These are phyloP conservation scores for Laspeyria flexula DNA, from an alignment of 2,888 invertebrate species.

Conservation along the genomic window DNA sequence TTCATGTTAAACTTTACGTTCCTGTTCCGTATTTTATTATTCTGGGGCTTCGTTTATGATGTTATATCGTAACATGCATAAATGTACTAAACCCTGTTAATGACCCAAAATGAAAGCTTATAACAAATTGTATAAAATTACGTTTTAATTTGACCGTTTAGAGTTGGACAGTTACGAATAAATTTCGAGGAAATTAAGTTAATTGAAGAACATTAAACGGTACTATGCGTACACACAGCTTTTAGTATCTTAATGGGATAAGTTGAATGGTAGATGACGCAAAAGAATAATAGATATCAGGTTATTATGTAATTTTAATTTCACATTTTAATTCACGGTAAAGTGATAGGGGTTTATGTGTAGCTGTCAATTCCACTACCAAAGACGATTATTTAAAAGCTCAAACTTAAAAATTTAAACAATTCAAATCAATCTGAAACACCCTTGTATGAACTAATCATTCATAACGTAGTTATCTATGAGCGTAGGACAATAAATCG, in stretches of 20 bases:
- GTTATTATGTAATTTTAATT: too few species aligned
- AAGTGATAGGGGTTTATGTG: too few species aligned
- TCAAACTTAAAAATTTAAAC: too few species aligned
- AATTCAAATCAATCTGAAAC: too few species aligned
- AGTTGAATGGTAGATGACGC: too few species aligned
- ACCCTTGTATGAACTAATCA: constrained; percentile 17
- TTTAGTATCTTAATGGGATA: too few species aligned
- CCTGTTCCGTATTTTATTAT: constrained; percentile 36
- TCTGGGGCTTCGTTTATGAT: constrained; percentile 13
- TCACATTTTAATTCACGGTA: too few species aligned
- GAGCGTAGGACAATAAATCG: constrained; percentile 21
- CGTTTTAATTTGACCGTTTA: constrained; percentile 18
- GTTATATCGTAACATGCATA: constrained; percentile 1
- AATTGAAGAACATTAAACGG: too few species aligned
- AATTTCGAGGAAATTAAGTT: constrained; percentile 8
- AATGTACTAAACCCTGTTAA: constrained; percentile 8
- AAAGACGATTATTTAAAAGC: too few species aligned
- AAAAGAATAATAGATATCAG: too few species aligned
- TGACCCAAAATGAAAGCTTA: constrained; percentile 8
- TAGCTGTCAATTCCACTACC: too few species aligned
- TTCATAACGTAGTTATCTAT: constrained; percentile 24
- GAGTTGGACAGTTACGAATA: constrained; percentile 1
- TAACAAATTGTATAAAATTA: constrained; percentile 12
- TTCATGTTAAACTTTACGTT: constrained; percentile 50
- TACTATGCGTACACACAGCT: not conserved